Conservation (phyloP, 1,140 invertebrate genomes). For the Phthorimaea operculella region DNA sequence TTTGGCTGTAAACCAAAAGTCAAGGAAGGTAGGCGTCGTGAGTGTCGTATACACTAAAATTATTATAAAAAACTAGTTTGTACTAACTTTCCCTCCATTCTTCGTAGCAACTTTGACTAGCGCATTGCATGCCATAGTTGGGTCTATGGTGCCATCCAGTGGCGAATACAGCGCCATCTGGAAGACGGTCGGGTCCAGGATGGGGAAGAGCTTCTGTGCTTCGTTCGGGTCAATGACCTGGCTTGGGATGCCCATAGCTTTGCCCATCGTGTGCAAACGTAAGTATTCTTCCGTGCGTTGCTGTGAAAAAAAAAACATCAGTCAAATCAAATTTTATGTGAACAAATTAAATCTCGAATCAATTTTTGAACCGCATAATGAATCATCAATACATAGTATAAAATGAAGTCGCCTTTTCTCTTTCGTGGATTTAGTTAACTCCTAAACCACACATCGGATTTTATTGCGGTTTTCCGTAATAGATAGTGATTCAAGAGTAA, state of each 20-base stretch:
- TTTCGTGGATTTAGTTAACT: too few relatives aligned
- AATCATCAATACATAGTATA: too few relatives aligned
- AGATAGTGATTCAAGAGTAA: too few relatives aligned
- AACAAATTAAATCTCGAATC: too few relatives aligned
- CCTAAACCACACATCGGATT: too few relatives aligned
- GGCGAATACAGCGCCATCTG: constrained; percentile 83
- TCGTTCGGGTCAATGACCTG: constrained; percentile 77
- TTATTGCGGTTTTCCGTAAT: too few relatives aligned
- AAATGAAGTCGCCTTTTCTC: too few relatives aligned
- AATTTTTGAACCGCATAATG: too few relatives aligned
- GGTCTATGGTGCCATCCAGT: constrained; percentile 84
- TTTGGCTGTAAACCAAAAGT: too few relatives aligned
- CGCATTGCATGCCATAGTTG: constrained; percentile 80
- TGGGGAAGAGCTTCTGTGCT: constrained; percentile 81
- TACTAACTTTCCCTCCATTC: constrained; percentile 76
- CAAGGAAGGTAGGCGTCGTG: too few relatives aligned
- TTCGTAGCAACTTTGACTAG: constrained; percentile 76
- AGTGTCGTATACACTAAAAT: too few relatives aligned
- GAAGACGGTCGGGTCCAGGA: constrained; percentile 79
- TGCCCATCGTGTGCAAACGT: constrained; percentile 81
- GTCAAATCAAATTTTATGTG: too few relatives aligned
- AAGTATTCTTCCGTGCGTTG: constrained; percentile 85
- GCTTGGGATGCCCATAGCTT: constrained; percentile 81
- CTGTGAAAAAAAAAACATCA: constrained; percentile 45
- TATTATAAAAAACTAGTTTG: neutral